Conservation (phyloP, 2,888 invertebrate species). For the Hanleya hanleyi region DNA sequence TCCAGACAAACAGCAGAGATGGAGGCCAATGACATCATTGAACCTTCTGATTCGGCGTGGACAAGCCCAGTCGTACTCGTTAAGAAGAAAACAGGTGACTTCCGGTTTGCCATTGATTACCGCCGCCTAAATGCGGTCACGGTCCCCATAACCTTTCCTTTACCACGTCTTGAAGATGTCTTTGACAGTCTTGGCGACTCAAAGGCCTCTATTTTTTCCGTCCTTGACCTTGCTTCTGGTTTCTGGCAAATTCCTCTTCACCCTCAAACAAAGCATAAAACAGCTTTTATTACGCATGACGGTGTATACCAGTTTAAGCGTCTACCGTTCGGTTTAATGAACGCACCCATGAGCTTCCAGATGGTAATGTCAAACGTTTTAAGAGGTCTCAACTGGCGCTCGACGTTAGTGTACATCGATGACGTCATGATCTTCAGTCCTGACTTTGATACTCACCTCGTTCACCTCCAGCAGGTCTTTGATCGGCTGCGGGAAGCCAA, state of each 20-base stretch:
- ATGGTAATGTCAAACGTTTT: not conserved
- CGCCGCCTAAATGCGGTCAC: not conserved
- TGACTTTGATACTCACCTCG: conserved; percentile 2
- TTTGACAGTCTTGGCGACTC: not conserved
- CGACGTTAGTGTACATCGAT: conserved; percentile 14
- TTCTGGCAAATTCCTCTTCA: conserved; percentile 16
- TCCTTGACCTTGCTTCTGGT: no score
- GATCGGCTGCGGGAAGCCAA: not conserved
- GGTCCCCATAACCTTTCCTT: not conserved
- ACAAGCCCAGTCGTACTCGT: not conserved
- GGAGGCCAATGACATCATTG: not conserved
- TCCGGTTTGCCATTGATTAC: not conserved
- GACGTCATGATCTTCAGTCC: conserved; percentile 16
- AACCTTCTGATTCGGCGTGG: not conserved
- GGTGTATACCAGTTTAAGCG: not conserved
- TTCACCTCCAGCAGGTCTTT: not conserved
- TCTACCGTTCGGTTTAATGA: conserved; percentile 1
- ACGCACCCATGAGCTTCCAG: not conserved
- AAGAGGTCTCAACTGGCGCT: conserved; percentile 2
- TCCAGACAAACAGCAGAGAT: not conserved
- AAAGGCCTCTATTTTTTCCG: not conserved
- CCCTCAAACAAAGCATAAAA: conserved; percentile 8
- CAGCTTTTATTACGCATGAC: conserved; percentile 1
- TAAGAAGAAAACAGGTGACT: not conserved
- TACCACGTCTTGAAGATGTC: not conserved